Conservation (phyloP, 2,888 invertebrate species). For the Ephialtes manifestator region DNA sequence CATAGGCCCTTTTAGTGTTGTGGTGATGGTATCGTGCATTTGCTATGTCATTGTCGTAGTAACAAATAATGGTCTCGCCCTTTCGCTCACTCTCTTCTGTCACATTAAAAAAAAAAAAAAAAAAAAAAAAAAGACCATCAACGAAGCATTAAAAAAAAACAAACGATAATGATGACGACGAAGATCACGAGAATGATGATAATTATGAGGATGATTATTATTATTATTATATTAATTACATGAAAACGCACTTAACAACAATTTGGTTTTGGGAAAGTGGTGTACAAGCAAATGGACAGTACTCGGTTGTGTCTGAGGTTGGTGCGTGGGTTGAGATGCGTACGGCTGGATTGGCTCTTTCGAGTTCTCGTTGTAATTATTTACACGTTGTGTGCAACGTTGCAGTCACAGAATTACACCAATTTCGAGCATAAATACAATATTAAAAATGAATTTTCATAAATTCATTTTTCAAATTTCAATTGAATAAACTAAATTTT, state of each 20-base stretch:
- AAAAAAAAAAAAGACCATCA: constrained; percentile 41
- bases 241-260: constrained; percentile 37
- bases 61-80: constrained; percentile 74
- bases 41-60: constrained; percentile 84
- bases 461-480: too few species aligned
- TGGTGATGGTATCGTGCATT: constrained; percentile 86
- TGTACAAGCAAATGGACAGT: constrained; percentile 83
- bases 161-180: constrained; percentile 43
- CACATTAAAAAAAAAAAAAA: too few species aligned
- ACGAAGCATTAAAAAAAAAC: constrained; percentile 32
- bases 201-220: constrained; percentile 9
- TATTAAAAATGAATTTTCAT: background rate
- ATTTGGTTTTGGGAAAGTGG: constrained; percentile 78
- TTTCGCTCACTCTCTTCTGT: constrained; percentile 70
- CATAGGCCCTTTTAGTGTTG: constrained; percentile 82
- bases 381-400: constrained; percentile 24
- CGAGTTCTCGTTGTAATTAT: constrained; percentile 63
- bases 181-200: constrained; percentile 41
- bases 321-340: constrained; percentile 80
- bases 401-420: constrained; percentile 32
- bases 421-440: constrained; percentile 11
- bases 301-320: constrained; percentile 80
- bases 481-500: too few species aligned
- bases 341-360: constrained; percentile 70
- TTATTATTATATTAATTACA: background rate